A percentile compares a stretch with the other conserved stretches of the same genome.
These are phyloP conservation scores for Dallia pectoralis DNA, from an alignment of 2,797 vertebrate species.

Conservation along the genomic window DNA sequence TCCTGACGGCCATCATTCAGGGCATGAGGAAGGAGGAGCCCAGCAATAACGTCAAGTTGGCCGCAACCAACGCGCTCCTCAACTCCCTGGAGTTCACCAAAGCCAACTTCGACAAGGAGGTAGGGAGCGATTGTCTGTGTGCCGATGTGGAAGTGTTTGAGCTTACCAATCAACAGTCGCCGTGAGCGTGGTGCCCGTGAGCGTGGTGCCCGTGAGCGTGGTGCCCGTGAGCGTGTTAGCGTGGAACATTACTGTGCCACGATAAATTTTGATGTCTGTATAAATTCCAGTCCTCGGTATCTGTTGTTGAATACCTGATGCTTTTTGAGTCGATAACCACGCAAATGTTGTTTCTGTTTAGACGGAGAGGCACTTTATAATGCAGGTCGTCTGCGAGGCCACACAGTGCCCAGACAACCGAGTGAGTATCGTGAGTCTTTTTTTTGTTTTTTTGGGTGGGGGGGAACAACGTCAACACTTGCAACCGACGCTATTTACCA, in stretches of 20 bases:
- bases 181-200: no score
- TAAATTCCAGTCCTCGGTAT: no score
- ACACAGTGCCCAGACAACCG: slow-evolving; percentile 96
- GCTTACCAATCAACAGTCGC: no score
- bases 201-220: no score
- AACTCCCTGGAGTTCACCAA: slow-evolving; percentile 99
- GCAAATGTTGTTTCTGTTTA: slow-evolving; percentile 57
- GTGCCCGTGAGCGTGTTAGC: no score
- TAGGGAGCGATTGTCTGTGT: slow-evolving; percentile 40
- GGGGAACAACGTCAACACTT: neutral
- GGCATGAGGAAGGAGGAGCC: slow-evolving; percentile 99
- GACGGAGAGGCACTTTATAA: slow-evolving; percentile 99
- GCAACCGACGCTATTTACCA: neutral
- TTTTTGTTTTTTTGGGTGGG: neutral
- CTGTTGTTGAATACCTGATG: neutral
- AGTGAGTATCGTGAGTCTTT: slow-evolving; percentile 73
- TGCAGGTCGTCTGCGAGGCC: slow-evolving; percentile 99
- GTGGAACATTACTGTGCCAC: no score
- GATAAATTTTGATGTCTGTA: no score
- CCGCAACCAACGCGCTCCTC: slow-evolving; percentile 94
- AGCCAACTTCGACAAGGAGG: slow-evolving; percentile 98
- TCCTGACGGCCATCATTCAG: slow-evolving; percentile 98
- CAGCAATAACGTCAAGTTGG: slow-evolving; percentile 97
- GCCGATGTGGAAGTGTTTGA: no score
- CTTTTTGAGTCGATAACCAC: slow-evolving; percentile 17